These are phyloP conservation scores for Eulemur coronatus DNA, from an alignment of 2,797 vertebrate genomes.

Conservation along the genomic window DNA sequence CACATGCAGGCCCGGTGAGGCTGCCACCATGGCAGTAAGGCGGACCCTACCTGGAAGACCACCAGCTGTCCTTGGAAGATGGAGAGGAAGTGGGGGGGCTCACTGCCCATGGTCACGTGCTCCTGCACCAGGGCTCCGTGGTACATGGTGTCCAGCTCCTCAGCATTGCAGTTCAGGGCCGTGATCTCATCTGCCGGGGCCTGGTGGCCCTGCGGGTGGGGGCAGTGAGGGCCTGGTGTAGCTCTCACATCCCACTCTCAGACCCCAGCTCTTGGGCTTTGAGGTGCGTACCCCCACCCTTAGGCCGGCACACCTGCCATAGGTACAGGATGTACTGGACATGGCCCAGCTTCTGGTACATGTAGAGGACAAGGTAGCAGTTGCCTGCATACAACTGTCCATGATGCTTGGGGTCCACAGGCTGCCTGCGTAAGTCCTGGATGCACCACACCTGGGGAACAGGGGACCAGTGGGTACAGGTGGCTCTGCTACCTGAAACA, in stretches of 20 bases:
- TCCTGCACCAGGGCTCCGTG: constrained; percentile 87
- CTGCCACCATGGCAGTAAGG: neutral
- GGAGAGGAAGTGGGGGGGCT: constrained; percentile 91
- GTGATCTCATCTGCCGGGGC: constrained; percentile 86
- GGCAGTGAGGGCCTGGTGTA: neutral
- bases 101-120: constrained; percentile 90
- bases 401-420: constrained; percentile 81
- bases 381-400: constrained; percentile 90
- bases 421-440: constrained; percentile 87
- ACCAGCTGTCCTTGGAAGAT: constrained; percentile 92
- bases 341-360: constrained; percentile 86
- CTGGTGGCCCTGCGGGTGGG: constrained; percentile 85
- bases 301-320: constrained; percentile 88
- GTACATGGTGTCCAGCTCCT: constrained; percentile 87
- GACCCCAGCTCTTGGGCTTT: neutral
- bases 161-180: constrained; percentile 87
- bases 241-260: neutral
- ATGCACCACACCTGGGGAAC: constrained; percentile 89
- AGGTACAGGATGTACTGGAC: constrained; percentile 90
- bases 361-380: constrained; percentile 93
- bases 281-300: neutral
- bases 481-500: neutral
- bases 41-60: constrained; percentile 88
- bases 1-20: neutral
- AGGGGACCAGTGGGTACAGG: neutral